Evolutionary conservation across 2,113 vertebrate species (phyloP), one percentile per base, ranked within the genome.

Genomic region (Macaca mulatta): DNA sequence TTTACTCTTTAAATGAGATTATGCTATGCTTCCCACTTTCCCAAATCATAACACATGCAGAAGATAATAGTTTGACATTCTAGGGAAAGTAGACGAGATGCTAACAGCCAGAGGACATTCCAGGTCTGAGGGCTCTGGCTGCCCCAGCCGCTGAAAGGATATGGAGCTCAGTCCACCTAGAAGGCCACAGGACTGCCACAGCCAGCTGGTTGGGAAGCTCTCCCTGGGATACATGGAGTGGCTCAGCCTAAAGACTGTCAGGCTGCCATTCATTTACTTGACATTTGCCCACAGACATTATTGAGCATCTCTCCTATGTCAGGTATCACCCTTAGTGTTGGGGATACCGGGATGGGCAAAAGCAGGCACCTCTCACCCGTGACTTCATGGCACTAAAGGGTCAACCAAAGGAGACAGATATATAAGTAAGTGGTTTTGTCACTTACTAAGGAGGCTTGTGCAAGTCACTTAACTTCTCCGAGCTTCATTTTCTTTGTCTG

Each of bases 401-500:
- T n/a, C 32, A 40, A 72, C 64, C 30, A 20, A 83, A 32, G 23
- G 59, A 89, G 61, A 84, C 8, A 69, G 40, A 72, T 38, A 4
- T 27, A n/a, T 2, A 6, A 74, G 11, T 48, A 40, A 50, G 48
- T 61, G 50, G 10, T 52, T 59, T 82, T 93, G 48, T 79, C 80
- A 43, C 77, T 82, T n/a, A 55, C 67, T 75, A 27, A 79, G 97
- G 86, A 77, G 83, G 23, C 2, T 43, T 35, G 25, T 7, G 23
- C 48, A 80, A 90, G 55, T 95, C 67, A 27, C 48, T 90, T 67
- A 61, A 55, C 23, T 3, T 80, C 88, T 75, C 83, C n/a, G 18
- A 93, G 59, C 7, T 61, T 92, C n/a, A 75, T 77, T 77, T 91
- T 81, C 7, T 40, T 89, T 61, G 3, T n/a, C 80, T 81, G 77